Conservation (phyloP, 2,797 vertebrate genomes). For the Lacerta agilis region DNA sequence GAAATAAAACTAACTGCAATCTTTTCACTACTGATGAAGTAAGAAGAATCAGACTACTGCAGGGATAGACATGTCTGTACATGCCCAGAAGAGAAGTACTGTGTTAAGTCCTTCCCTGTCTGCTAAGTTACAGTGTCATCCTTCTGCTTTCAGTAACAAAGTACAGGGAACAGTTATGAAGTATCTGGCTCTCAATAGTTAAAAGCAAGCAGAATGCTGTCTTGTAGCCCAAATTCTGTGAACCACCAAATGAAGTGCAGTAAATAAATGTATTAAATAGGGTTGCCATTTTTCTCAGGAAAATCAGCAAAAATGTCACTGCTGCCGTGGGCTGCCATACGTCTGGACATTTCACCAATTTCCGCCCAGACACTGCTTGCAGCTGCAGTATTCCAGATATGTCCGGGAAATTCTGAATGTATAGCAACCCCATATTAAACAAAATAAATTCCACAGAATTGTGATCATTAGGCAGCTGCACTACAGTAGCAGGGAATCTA, state of each 20-base stretch:
- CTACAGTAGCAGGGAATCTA: not conserved
- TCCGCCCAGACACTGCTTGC: too few relatives aligned
- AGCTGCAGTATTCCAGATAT: too few relatives aligned
- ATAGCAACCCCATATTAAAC: too few relatives aligned
- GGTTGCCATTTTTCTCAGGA: too few relatives aligned
- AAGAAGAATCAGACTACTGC: fast-evolving
- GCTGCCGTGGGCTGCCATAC: too few relatives aligned
- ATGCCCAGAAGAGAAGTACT: not conserved
- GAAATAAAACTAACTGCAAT: not conserved
- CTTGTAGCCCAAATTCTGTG: not conserved
- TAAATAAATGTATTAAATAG: too few relatives aligned
- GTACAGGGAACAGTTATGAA: not conserved
- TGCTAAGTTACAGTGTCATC: not conserved
- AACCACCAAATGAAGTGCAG: too few relatives aligned
- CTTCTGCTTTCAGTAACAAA: not conserved
- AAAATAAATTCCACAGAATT: too few relatives aligned
- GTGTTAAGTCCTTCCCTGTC: not conserved
- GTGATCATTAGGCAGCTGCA: not conserved
- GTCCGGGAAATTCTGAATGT: too few relatives aligned
- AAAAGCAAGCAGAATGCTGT: not conserved
- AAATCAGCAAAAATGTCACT: too few relatives aligned
- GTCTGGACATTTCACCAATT: too few relatives aligned
- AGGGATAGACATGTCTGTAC: conserved; percentile 3
- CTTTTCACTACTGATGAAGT: not conserved
- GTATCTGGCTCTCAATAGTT: not conserved